phyloP scores from a whole-genome alignment of 2,888 invertebrate genomes.

The Digitonthophagus gazella region DNA sequence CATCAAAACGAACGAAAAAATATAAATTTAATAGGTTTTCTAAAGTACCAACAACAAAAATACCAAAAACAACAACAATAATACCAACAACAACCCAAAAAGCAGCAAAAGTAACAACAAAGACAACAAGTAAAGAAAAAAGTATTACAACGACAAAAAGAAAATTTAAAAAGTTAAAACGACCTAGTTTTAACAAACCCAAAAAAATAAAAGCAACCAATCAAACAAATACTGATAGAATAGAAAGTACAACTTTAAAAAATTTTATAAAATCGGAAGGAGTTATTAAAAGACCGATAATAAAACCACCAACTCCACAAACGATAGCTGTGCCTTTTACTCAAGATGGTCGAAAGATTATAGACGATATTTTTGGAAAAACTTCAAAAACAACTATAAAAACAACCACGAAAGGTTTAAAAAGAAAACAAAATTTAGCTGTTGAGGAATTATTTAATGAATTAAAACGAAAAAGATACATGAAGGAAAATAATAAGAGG shows the following conservation, averaged over 20 bases:
- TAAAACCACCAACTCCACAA: constrained; percentile 1
- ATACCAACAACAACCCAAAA: not conserved
- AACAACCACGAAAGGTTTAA: not conserved
- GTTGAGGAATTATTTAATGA: constrained; percentile 4
- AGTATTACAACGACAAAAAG: constrained; percentile 39
- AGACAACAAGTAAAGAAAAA: not conserved
- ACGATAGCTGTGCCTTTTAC: not conserved
- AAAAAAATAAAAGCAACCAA: not conserved
- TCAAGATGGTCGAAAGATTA: constrained; percentile 6
- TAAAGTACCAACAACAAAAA: constrained; percentile 11
- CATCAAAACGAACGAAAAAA: constrained; percentile 9
- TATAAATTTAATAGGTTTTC: constrained; percentile 18
- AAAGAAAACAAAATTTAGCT: not conserved
- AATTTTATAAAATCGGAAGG: not conserved
- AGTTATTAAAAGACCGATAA: not conserved
- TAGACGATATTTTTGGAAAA: constrained; percentile 20
- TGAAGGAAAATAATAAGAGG: constrained; percentile 3
- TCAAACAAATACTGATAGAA: not conserved
- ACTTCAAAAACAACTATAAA: constrained; percentile 2
- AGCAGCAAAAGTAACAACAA: not conserved
- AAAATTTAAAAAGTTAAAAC: constrained; percentile 33
- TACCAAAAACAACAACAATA: not conserved
- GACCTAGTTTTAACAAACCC: not conserved
- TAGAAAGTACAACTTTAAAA: not conserved
- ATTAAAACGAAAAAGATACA: not conserved